Base-by-base conservation (phyloP, 2,797 vertebrate genomes). In the Streptopelia turtur region DNA sequence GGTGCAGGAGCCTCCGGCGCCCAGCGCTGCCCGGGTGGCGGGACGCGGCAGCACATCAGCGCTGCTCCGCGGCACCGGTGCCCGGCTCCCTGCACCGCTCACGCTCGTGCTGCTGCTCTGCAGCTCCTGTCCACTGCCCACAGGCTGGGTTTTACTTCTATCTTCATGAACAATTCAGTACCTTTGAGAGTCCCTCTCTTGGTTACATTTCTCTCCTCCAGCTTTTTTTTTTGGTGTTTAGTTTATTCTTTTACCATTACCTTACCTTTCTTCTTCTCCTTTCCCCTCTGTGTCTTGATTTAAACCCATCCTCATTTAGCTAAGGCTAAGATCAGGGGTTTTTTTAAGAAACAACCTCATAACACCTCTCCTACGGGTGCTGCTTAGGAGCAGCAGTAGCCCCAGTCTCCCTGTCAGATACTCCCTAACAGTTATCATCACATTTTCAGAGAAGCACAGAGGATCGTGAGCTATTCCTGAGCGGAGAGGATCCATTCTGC, bases 291-390 rank as follows among this genome's bases (percentile, higher is more conserved):
- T 65, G 56, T 21, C 83, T 85, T 28, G 43, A 6, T 85, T 77
- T 56, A 52, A 78, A 49, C 37, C 47, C 61, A 61, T 47, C 52
- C 52, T 31, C 64, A 16, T 83, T 69, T 86, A 80, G 64, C 64
- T 56, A 27, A 86, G 84, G 66, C 52, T 70, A 89, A 83, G 82
- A 89, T 50, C 35, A 41, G 61, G 45, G 45, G 15, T 5, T 53
- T 93, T 90, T 95, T 91, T 71, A 83, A 53, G 91, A 63, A 86
- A 79, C 72, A 55, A 20, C 72, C 80, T 83, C 59, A 7, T 63
- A 59, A 91, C 89, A 79, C 85, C 74, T 75, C 94, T 89, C 85
- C 94, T 71, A 80, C 68, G 31, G 37, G 85, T 50, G 77, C 91
- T 95, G 82, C 72, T 63, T 59, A 6, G 63, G 91, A 83, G 85